A percentile compares a stretch with the other conserved stretches of the same genome.
These are phyloP conservation scores for Pherbina coryleti DNA, from an alignment of 2,888 invertebrate species.

Conservation along the genomic window DNA sequence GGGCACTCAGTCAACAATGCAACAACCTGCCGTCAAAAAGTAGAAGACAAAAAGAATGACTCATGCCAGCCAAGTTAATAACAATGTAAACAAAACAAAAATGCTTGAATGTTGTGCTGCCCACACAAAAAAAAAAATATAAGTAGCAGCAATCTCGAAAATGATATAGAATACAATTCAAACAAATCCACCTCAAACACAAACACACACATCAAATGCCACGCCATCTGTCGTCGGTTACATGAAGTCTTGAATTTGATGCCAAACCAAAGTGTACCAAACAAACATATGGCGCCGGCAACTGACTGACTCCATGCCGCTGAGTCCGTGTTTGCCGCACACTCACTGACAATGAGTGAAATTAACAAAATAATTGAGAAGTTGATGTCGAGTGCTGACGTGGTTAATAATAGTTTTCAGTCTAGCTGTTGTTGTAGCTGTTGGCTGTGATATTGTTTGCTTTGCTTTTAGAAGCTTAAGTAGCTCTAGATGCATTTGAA, in stretches of 20 bases:
- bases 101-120: background rate
- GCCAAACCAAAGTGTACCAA: background rate
- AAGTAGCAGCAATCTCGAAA: background rate
- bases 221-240: conserved; percentile 8
- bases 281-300: conserved; percentile 7
- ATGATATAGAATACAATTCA: conserved; percentile 19
- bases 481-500: background rate
- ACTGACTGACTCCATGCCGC: too few species aligned
- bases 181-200: conserved; percentile 5
- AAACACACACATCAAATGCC: conserved; percentile 8
- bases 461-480: background rate
- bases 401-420: conserved; percentile 21
- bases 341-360: conserved; percentile 13
- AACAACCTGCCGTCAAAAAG: too few species aligned
- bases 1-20: too few species aligned
- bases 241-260: background rate
- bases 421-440: background rate
- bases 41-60: background rate
- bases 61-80: background rate
- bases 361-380: conserved; percentile 31
- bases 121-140: background rate
- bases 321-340: background rate
- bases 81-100: background rate
- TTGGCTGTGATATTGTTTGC: conserved; percentile 10
- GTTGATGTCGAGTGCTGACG: conserved; percentile 32